Evolutionary conservation across 2,888 invertebrate species (phyloP).

Genomic region (Anoplius nigerrimus): DNA sequence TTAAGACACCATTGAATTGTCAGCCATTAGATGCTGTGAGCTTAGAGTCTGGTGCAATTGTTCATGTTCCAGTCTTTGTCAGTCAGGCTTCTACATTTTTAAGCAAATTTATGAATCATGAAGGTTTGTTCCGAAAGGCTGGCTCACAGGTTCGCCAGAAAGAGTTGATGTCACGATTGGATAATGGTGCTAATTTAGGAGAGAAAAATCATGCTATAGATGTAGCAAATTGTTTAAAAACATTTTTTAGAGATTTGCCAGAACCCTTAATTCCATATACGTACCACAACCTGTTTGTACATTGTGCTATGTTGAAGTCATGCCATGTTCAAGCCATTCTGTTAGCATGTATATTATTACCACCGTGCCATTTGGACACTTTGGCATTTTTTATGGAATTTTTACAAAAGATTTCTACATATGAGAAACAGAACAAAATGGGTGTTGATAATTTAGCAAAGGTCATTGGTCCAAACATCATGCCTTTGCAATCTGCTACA

Average conservation of each 20-base stretch:
- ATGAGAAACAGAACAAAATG: conserved; percentile 88
- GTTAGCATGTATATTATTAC: conserved; percentile 83
- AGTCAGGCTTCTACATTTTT: conserved; percentile 84
- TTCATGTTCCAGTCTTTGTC: conserved; percentile 84
- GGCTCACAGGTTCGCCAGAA: conserved; percentile 89
- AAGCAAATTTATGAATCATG: conserved; percentile 82
- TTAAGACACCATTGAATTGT: conserved; percentile 77
- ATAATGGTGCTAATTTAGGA: conserved; percentile 83
- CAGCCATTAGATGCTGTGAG: conserved; percentile 78
- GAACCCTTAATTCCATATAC: conserved; percentile 86
- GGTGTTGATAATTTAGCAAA: conserved; percentile 88
- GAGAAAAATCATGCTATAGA: conserved; percentile 88
- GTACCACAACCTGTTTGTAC: conserved; percentile 86
- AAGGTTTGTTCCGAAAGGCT: conserved; percentile 92
- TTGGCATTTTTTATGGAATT: conserved; percentile 90
- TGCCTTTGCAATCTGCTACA: conserved; percentile 84
- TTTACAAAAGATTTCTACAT: conserved; percentile 82
- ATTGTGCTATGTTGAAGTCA: conserved; percentile 80
- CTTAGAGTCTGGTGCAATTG: conserved; percentile 82
- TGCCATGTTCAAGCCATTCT: conserved; percentile 81
- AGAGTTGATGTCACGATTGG: conserved; percentile 85
- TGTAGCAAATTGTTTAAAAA: conserved; percentile 89
- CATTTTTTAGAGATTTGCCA: conserved; percentile 89
- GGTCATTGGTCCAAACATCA: conserved; percentile 89
- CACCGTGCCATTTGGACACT: conserved; percentile 85